Conservation (phyloP, 1,140 invertebrate species). For the Popillia japonica region DNA sequence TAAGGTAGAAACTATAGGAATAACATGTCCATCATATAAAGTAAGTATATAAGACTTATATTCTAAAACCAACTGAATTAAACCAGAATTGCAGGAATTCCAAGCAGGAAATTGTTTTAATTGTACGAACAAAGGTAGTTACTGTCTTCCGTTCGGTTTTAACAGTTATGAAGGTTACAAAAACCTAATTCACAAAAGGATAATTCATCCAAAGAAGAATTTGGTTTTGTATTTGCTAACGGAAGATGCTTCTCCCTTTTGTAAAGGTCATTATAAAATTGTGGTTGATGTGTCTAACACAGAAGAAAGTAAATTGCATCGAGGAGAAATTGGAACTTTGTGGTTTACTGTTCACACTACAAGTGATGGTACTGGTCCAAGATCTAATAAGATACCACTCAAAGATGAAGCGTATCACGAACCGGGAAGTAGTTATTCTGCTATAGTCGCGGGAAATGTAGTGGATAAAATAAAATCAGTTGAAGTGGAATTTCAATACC, state of each 20-base stretch:
- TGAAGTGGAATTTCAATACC: slow-evolving; percentile 79
- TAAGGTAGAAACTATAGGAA: slow-evolving; percentile 71
- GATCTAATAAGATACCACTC: slow-evolving; percentile 50
- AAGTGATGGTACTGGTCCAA: slow-evolving; percentile 54
- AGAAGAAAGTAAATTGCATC: slow-evolving; percentile 73
- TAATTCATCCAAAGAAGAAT: slow-evolving; percentile 63
- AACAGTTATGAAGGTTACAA: slow-evolving; percentile 67
- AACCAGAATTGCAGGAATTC: slow-evolving; percentile 67
- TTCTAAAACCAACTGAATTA: slow-evolving; percentile 34
- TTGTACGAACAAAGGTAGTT: slow-evolving; percentile 69
- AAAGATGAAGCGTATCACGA: slow-evolving; percentile 67
- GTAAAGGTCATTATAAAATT: slow-evolving; percentile 79
- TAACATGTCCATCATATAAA: slow-evolving; percentile 80
- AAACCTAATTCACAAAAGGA: slow-evolving; percentile 56
- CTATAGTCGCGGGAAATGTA: slow-evolving; percentile 72
- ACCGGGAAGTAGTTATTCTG: slow-evolving; percentile 74
- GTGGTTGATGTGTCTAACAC: slow-evolving; percentile 77
- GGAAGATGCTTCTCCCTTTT: slow-evolving; percentile 62
- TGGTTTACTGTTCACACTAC: slow-evolving; percentile 72
- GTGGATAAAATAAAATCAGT: slow-evolving; percentile 71
- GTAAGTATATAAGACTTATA: slow-evolving; percentile 55
- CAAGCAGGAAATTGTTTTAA: slow-evolving; percentile 76
- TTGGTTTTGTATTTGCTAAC: slow-evolving; percentile 77
- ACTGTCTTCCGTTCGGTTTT: slow-evolving; percentile 75
- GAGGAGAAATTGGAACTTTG: slow-evolving; percentile 80